phyloP scores from a whole-genome alignment of 2,113 vertebrate genomes.

The Micronycteris hirsuta region DNA sequence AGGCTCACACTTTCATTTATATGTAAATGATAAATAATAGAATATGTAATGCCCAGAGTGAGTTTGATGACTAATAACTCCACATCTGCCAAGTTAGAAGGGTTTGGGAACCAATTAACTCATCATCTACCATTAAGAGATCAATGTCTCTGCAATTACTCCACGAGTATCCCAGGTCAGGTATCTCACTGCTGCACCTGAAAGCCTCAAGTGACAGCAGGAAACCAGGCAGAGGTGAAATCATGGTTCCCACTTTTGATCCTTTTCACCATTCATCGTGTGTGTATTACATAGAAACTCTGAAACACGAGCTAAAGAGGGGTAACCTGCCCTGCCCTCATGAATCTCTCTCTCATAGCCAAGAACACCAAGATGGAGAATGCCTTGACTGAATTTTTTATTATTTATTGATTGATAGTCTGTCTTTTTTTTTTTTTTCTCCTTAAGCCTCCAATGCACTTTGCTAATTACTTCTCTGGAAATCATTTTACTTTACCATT shows the following conservation, averaged over 20 bases:
- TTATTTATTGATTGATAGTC: slow-evolving; percentile 70
- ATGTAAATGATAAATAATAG: slow-evolving; percentile 72
- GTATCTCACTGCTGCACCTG: slow-evolving; percentile 18
- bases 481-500: slow-evolving; percentile 43
- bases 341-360: slow-evolving; percentile 1
- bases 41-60: slow-evolving; percentile 48
- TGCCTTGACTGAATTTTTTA: slow-evolving; percentile 63
- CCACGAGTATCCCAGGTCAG: slow-evolving; percentile 8
- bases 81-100: slow-evolving; percentile 58
- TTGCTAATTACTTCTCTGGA: slow-evolving; percentile 71
- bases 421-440: no score
- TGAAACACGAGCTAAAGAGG: not conserved
- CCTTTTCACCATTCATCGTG: not conserved
- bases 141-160: slow-evolving; percentile 58
- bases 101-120: slow-evolving; percentile 63
- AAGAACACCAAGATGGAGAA: slow-evolving; percentile 65
- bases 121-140: slow-evolving; percentile 59
- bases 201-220: not conserved
- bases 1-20: slow-evolving; percentile 59
- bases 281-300: not conserved
- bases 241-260: not conserved
- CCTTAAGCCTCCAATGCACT: slow-evolving; percentile 44
- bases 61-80: slow-evolving; percentile 53
- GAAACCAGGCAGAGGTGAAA: slow-evolving; percentile 2
- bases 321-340: slow-evolving; percentile 16